phyloP scores from a whole-genome alignment of 2,888 invertebrate species.

The Sinotaia quadrata region DNA sequence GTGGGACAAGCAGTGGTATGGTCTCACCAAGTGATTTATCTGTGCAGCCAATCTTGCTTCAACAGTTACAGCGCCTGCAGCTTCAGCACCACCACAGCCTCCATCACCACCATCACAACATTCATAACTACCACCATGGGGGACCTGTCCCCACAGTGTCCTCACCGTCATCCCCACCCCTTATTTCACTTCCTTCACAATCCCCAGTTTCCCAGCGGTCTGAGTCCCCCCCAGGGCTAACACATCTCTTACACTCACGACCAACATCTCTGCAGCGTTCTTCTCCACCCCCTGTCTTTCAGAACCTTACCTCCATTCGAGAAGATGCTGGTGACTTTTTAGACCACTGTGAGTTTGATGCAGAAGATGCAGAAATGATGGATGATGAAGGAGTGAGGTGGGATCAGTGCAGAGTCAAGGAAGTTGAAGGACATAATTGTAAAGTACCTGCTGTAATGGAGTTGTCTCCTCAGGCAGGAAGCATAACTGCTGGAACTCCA shows the following conservation, averaged over 20 bases:
- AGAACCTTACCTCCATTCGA: conserved; percentile 71
- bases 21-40: conserved; percentile 25
- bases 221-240: conserved; percentile 52
- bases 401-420: background rate
- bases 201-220: conserved; percentile 38
- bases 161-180: conserved; percentile 6
- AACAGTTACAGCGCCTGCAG: conserved; percentile 73
- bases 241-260: conserved; percentile 36
- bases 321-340: conserved; percentile 64
- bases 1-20: conserved; percentile 2
- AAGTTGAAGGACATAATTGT: background rate
- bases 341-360: conserved; percentile 23
- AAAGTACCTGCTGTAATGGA: background rate
- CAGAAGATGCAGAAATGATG: conserved; percentile 42
- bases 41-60: conserved; percentile 63
- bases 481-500: background rate
- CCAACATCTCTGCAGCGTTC: conserved; percentile 57
- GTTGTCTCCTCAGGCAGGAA: background rate
- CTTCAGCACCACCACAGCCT: conserved; percentile 53
- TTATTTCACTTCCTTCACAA: background rate
- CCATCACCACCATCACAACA: conserved; percentile 14
- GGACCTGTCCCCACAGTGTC: conserved; percentile 8
- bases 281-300: conserved; percentile 68
- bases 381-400: conserved; percentile 37
- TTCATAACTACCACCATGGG: conserved; percentile 18